Evolutionary conservation across 2,888 invertebrate genomes (phyloP), one percentile per base, ranked within the genome.

Genomic region (Poecilobothrus nobilitatus): DNA sequence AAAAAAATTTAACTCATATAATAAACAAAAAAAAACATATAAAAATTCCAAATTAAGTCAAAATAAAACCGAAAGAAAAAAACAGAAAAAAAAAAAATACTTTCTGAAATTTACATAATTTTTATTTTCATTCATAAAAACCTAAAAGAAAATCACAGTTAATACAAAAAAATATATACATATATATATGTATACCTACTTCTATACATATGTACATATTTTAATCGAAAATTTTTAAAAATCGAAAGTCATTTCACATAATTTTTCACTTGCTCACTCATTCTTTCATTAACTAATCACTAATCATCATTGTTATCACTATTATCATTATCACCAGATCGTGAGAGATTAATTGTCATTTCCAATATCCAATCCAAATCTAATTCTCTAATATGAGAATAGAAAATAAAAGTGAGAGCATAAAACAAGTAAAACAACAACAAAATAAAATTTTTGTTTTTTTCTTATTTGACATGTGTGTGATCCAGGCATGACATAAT

Each of bases 71-170:
- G 1, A 53, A 53, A 37, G 7, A 8, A 1, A 37, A 37, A 37
- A 4, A 7, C 1, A 37, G 1, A 37, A 37, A 10, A 37, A 37
- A 37, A 10, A 10, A 7, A 37, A 37, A 53, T 12, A 53, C 53
- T 53, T 53, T 53, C 53, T 18, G 53, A 53, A 53, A 53, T 53
- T 53, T 53, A 53, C 53, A 53, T 53, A 53, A 53, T 53, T 53
- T 53, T 53, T 53, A 53, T 53, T 27, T 53, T 53, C 53, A 53
- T 53, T 53, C 53, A 53, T 53, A 53, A 53, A 53, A 53, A 53
- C 53, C n/a, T 53, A 18, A 12, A 53, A 12, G 37, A 53, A 53
- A 53, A 53, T 53, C 53, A 53, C 1, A n/a, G 18, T 27, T 27
- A 27, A 27, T 27, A 27, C 27, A 53, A 53, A 53, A 53, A 53